These are phyloP conservation scores for Phalera bucephala DNA, from an alignment of 2,888 invertebrate species.

Conservation along the genomic window DNA sequence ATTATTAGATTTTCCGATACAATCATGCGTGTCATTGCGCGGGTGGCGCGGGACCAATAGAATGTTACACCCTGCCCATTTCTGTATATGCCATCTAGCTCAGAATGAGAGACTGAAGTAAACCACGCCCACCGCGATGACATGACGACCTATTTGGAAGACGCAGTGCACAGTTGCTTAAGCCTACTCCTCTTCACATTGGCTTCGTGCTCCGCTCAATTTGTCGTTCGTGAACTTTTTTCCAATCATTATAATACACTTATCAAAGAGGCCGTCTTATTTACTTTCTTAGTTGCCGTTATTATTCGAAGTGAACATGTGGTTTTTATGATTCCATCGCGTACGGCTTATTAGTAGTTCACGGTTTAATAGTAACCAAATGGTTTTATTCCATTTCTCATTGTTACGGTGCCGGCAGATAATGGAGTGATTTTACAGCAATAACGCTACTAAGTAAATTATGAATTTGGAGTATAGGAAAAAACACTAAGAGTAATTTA, in stretches of 20 bases:
- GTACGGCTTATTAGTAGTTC: slow-evolving; percentile 60
- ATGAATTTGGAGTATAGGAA: slow-evolving; percentile 28
- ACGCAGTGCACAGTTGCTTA: no score
- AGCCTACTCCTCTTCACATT: no score
- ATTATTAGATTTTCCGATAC: no score
- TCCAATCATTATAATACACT: slow-evolving; percentile 58
- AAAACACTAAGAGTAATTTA: no score
- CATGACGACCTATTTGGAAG: no score
- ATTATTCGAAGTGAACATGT: slow-evolving; percentile 67
- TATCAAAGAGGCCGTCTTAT: slow-evolving; percentile 64
- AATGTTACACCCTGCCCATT: no score
- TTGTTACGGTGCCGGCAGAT: slow-evolving; percentile 41
- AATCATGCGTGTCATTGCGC: no score
- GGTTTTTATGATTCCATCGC: slow-evolving; percentile 59
- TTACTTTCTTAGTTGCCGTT: slow-evolving; percentile 66
- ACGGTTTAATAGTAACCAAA: slow-evolving; percentile 56
- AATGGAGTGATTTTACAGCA: slow-evolving; percentile 45
- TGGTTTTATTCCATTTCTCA: slow-evolving; percentile 57
- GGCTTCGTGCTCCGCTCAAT: no score
- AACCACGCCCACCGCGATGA: no score
- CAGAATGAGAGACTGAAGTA: no score
- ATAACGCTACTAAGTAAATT: slow-evolving; percentile 34
- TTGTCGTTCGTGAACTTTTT: slow-evolving; percentile 37
- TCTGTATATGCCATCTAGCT: no score
- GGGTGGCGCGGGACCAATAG: no score